Base-by-base conservation (phyloP, 1,140 invertebrate genomes). In the Cyrtorhinus lividipennis region DNA sequence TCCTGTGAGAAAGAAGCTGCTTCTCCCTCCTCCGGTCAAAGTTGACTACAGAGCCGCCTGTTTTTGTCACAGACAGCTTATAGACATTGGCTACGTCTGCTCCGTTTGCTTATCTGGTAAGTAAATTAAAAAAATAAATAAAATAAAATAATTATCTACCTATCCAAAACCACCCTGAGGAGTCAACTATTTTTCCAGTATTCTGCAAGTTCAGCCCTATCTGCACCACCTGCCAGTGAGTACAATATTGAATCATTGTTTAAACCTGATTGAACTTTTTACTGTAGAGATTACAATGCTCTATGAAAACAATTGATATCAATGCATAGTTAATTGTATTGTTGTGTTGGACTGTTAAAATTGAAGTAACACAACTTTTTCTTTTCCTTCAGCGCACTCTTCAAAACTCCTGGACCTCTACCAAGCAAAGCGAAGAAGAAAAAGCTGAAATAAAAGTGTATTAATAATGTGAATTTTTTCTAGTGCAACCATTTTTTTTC, bases 191-290 rank as follows among this genome's bases (percentile, higher is more conserved):
- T 73, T 69, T 87, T 84, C 70, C 78, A 90, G 92, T 99, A 69
- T 97, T 96, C 74, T 99, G 95, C 76, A 90, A 92, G 74, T 96
- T 95, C 73, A 94, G 89, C 75, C 93, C 94, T 1, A 96, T 98
- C 66, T 98, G 94, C 74, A 94, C 92, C 30, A 97, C 93, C 45
- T 98, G 94, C 73, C 89, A 95, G 90, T 94, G 80, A 88, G 90
- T 82, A 73, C 80, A 74, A 56, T 62, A 44, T 61, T 66, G 22
- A 18, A 25, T 62, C 1, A 62, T 25, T 62, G 2, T 23, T 62
- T 56, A 20, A 5, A 53, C 3, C 12, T 53, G 38, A n/a, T 44
- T 44, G 8, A 8, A 56, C 23, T 62, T 56, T 12, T 18, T n/a
- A 56, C 22, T 8, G 8, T 58, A 12, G 56, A 58, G 26, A 58